phyloP scores from a whole-genome alignment of 2,888 invertebrate genomes.

The Caenorhabditis angaria region DNA sequence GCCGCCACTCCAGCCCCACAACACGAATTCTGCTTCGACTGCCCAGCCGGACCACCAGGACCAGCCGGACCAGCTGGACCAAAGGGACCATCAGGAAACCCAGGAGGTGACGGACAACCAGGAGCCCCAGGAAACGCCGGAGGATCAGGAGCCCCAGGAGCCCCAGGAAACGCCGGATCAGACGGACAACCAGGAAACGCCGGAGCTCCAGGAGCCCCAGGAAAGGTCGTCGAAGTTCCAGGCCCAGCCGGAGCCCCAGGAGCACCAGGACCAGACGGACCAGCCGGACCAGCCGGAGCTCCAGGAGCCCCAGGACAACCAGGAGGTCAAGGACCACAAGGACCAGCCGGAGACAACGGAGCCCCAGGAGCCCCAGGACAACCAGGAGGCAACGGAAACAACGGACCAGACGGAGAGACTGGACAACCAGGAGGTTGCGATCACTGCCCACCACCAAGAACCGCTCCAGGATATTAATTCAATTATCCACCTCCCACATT shows the following conservation, averaged over 20 bases:
- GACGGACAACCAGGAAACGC: constrained; percentile 59
- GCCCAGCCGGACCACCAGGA: constrained; percentile 61
- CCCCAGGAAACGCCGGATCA: constrained; percentile 57
- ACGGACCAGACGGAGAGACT: constrained; percentile 59
- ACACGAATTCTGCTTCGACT: constrained; percentile 59
- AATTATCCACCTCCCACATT: constrained; percentile 36
- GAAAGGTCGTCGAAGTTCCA: constrained; percentile 55
- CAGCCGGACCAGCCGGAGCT: constrained; percentile 57
- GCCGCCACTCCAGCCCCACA: constrained; percentile 59
- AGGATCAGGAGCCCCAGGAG: constrained; percentile 57
- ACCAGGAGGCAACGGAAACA: constrained; percentile 54
- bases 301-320: constrained; percentile 58
- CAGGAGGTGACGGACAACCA: constrained; percentile 52
- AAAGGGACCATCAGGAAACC: constrained; percentile 61
- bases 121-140: constrained; percentile 57
- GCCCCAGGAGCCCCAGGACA: constrained; percentile 58
- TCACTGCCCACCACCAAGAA: constrained; percentile 66
- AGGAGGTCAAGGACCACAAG: constrained; percentile 56
- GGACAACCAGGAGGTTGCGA: constrained; percentile 64
- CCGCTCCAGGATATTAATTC: constrained; percentile 65
- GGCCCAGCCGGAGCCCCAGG: constrained; percentile 58
- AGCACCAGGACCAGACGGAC: constrained; percentile 55
- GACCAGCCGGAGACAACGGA: constrained; percentile 60
- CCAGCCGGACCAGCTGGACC: constrained; percentile 58
- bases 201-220: constrained; percentile 59